Conservation (phyloP, 2,888 invertebrate species). For the Meiosimyza decipiens region DNA sequence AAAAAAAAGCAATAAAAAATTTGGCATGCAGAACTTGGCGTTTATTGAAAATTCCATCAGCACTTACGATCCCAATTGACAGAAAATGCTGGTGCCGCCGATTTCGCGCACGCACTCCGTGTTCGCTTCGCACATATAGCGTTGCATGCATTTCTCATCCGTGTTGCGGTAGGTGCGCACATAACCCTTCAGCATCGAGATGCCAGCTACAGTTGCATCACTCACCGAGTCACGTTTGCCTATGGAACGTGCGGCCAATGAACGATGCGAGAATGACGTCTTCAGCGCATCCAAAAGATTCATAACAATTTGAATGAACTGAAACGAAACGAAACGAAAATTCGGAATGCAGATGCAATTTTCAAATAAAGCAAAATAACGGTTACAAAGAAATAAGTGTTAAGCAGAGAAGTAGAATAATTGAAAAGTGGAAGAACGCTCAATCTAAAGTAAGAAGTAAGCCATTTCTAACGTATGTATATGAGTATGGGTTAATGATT, state of each 20-base stretch:
- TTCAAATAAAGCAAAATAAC: conserved; percentile 25
- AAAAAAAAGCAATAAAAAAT: conserved; percentile 18
- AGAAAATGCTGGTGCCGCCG: conserved; percentile 86
- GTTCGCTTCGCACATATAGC: conserved; percentile 90
- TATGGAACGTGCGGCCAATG: conserved; percentile 83
- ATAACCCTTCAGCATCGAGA: conserved; percentile 90
- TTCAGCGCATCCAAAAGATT: conserved; percentile 91
- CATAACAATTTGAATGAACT: conserved; percentile 94
- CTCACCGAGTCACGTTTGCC: conserved; percentile 90
- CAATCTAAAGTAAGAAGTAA: no score
- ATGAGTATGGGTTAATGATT: not conserved
- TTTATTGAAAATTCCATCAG: not conserved
- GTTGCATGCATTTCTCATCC: conserved; percentile 86
- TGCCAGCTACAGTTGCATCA: conserved; percentile 88
- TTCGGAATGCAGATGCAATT: conserved; percentile 43
- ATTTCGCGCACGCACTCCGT: conserved; percentile 85
- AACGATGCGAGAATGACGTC: conserved; percentile 92
- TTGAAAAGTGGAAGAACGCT: not conserved
- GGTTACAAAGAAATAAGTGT: conserved; percentile 14
- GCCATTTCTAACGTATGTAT: no score
- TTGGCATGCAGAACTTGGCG: conserved; percentile 14
- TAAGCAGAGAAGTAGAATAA: conserved; percentile 7
- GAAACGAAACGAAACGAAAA: conserved; percentile 48
- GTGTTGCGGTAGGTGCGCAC: conserved; percentile 81
- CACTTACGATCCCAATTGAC: conserved; percentile 91